Base-by-base conservation (phyloP, 2,113 vertebrate species). In the Hiodon tergisus region DNA sequence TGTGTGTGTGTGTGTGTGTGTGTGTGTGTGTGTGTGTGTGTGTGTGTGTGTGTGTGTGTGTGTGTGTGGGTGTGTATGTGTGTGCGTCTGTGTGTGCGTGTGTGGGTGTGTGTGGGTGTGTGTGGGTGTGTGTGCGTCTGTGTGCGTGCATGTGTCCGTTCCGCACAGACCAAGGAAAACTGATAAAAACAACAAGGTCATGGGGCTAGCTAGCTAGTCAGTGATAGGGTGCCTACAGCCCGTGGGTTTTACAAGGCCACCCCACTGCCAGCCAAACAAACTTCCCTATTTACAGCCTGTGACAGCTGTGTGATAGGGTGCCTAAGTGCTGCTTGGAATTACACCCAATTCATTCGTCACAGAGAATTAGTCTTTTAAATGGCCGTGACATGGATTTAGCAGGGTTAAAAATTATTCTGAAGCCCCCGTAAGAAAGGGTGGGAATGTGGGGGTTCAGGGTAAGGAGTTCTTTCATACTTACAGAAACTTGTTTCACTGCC, bases 281-380 rank as follows among this genome's bases (percentile, higher is more conserved):
- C 83, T 88, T 85, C 75, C 77, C 73, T 74, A 78, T 89, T 88
- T 85, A 87, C 79, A 77, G 74, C 83, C 78, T 75, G 65, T 13
- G 79, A 69, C 81, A 81, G 73, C 80, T 76, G 78, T 82, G 81
- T 86, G 81, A 83, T 84, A 86, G 89, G 88, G 68, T 31, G 70
- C 73, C 85, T 83, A 80, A 82, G 76, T 73, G 76, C 78, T 75
- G 51, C 59, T 77, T 77, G 75, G 78, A 89, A 87, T 81, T 67
- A 82, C 85, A 70, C 79, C 81, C 83, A 84, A 83, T 88, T 86
- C 84, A 89, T 90, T 88, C 86, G 84, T 82, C 79, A 78, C 86
- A 88, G 75, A 81, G 81, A 78, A 78, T 81, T 71, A 73, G 82
- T 59, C 77, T 80, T 69, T 71, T 67, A 81, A 75, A 82, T 77